Conservation (phyloP, 2,888 invertebrate species). For the Synanthedon myopaeformis region DNA sequence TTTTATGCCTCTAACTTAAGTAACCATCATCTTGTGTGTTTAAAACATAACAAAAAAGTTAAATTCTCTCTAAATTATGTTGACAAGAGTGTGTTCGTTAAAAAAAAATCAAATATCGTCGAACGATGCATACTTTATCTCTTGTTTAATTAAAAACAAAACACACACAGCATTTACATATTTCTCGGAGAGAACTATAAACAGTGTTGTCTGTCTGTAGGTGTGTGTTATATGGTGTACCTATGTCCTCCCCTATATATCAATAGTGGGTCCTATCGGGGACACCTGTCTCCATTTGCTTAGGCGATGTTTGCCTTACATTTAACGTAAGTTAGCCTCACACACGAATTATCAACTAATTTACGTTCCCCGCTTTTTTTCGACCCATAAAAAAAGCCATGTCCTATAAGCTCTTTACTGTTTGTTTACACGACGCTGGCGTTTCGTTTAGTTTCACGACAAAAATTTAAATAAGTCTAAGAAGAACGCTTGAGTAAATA, state of each 20-base stretch:
- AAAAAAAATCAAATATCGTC: slow-evolving; percentile 49
- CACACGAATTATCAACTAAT: slow-evolving; percentile 68
- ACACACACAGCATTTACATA: slow-evolving; percentile 57
- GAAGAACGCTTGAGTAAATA: slow-evolving; percentile 17
- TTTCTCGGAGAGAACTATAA: slow-evolving; percentile 37
- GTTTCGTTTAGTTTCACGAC: slow-evolving; percentile 15
- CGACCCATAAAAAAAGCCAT: slow-evolving; percentile 35
- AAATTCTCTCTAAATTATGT: neutral
- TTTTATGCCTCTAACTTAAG: neutral
- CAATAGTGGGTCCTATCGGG: slow-evolving; percentile 47
- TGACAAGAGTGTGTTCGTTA: slow-evolving; percentile 11
- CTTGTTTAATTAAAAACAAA: slow-evolving; percentile 58
- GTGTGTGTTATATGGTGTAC: slow-evolving; percentile 29
- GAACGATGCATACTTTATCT: slow-evolving; percentile 48
- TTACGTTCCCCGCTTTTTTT: slow-evolving; percentile 54
- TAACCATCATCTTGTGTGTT: neutral
- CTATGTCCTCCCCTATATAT: slow-evolving; percentile 47
- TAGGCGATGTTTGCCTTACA: slow-evolving; percentile 60
- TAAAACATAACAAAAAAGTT: neutral
- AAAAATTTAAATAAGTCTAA: slow-evolving; percentile 16
- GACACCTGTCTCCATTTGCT: slow-evolving; percentile 67
- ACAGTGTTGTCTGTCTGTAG: slow-evolving; percentile 10
- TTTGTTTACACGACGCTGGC: slow-evolving; percentile 24
- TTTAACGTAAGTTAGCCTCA: slow-evolving; percentile 65
- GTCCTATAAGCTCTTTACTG: slow-evolving; percentile 45